phyloP scores from a whole-genome alignment of 2,797 vertebrate species.

The Coracias cyanogaster region DNA sequence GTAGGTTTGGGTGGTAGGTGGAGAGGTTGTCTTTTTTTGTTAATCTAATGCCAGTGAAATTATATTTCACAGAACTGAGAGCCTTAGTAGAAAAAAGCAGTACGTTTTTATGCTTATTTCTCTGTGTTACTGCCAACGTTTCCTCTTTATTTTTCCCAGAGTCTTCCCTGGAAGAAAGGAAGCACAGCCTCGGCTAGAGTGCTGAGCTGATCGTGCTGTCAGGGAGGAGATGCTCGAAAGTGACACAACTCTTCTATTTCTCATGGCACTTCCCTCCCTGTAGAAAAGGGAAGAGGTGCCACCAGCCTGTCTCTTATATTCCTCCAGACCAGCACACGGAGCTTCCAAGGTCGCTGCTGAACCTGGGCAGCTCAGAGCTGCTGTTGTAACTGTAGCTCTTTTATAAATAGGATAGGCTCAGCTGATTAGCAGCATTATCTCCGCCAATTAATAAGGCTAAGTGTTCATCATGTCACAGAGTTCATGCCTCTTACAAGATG shows the following conservation, averaged over 20 bases:
- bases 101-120: neutral
- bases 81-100: neutral
- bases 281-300: neutral
- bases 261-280: neutral
- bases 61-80: neutral
- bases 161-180: neutral
- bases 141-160: neutral
- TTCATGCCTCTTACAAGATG: constrained; percentile 1
- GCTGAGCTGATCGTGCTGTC: accelerated
- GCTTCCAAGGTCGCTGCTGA: constrained; percentile 29
- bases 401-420: constrained; percentile 69
- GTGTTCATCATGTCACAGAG: neutral
- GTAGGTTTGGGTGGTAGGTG: neutral
- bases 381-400: neutral
- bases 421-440: constrained; percentile 48
- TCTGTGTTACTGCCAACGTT: neutral
- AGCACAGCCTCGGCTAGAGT: neutral
- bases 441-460: constrained; percentile 48
- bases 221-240: neutral
- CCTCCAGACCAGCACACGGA: neutral
- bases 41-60: neutral
- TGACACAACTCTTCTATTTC: neutral
- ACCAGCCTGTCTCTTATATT: neutral
- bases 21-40: neutral
- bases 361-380: constrained; percentile 3